Evolutionary conservation across 2,797 vertebrate genomes (phyloP), one percentile per base, ranked within the genome.

Genomic region (Bryconaethiops microstoma): DNA sequence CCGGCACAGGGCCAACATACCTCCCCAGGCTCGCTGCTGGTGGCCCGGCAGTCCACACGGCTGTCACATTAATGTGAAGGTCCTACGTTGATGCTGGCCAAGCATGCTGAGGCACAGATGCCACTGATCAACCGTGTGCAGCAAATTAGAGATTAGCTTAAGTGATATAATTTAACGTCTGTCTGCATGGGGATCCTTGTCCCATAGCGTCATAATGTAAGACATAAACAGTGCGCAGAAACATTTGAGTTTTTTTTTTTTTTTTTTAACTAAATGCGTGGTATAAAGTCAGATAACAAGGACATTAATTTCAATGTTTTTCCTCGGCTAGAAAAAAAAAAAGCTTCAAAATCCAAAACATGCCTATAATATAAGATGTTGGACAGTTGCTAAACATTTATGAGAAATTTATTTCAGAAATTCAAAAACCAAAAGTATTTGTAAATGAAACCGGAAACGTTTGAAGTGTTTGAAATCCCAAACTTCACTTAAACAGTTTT

Each of bases 41-140:
- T 63, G 59, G 9, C 29, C 63, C 17, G 17, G 64, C 73, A 67
- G 45, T 67, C 35, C 72, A 70, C 52, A 69, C 39, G 65, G 52
- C 65, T 79, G 79, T 78, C 76, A 76, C 79, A 81, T 72, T 65
- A 76, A 79, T 82, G 68, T 84, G 68, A 85, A 74, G 19, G 39
- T 7, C 2, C 1, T 74, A 57, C 62, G 1, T 35, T 50, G 68
- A 84, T 42, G 48, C 60, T 65, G 52, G 6, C 57, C 7, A 64
- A 52, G 60, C 72, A 35, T 55, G 62, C 40, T 60, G 74, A 67
- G n/a, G 52, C 60, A 54, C 72, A 79, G 48, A 85, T 79, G 77
- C 55, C 42, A 72, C 42, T 4, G 16, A 68, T 69, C n/a, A 80
- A 35, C 14, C 69, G 16, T 40, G 16, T 54, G 35, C 23, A 74